Percentiles rank a stretch among this genome's conserved stretches.
phyloP scores from a whole-genome alignment of 2,113 vertebrate species.

The Chaenocephalus aceratus region DNA sequence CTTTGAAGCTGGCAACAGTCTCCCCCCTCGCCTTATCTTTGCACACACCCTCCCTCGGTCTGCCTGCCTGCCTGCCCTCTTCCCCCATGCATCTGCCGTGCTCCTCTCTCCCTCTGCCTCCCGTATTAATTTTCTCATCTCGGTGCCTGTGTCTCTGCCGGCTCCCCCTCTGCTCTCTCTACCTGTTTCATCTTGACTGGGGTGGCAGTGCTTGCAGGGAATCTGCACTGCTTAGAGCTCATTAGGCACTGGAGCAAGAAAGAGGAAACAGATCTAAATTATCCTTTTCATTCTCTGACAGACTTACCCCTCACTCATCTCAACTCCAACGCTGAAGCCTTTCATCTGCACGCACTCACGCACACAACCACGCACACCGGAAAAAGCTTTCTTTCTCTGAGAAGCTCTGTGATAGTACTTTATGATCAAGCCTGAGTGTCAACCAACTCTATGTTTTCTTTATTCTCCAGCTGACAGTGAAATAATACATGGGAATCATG shows the following conservation, averaged over 20 bases:
- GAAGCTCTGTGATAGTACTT: slow-evolving; percentile 68
- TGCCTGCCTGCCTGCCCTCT: slow-evolving; percentile 53
- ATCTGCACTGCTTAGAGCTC: slow-evolving; percentile 77
- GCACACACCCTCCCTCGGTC: slow-evolving; percentile 60
- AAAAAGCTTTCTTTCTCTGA: slow-evolving; percentile 29
- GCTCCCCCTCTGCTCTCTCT: slow-evolving; percentile 33
- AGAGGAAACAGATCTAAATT: slow-evolving; percentile 79
- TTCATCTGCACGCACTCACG: slow-evolving; percentile 69
- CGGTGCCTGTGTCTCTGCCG: slow-evolving; percentile 33
- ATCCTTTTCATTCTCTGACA: slow-evolving; percentile 77
- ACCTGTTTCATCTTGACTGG: slow-evolving; percentile 77
- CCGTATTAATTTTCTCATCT: slow-evolving; percentile 55
- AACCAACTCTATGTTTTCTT: slow-evolving; percentile 77
- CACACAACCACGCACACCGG: background rate
- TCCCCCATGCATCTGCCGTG: slow-evolving; percentile 59
- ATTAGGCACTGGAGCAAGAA: slow-evolving; percentile 75
- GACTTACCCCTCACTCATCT: slow-evolving; percentile 70
- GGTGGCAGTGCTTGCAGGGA: slow-evolving; percentile 65
- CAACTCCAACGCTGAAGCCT: slow-evolving; percentile 61
- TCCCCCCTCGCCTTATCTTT: slow-evolving; percentile 70
- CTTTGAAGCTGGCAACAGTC: slow-evolving; percentile 78
- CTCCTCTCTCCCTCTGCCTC: slow-evolving; percentile 46
- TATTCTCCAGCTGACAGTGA: slow-evolving; percentile 77
- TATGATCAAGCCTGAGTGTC: slow-evolving; percentile 76
- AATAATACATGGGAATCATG: slow-evolving; percentile 80